Evolutionary conservation across 2,888 invertebrate species (phyloP).

Genomic region (Apantesis nais): DNA sequence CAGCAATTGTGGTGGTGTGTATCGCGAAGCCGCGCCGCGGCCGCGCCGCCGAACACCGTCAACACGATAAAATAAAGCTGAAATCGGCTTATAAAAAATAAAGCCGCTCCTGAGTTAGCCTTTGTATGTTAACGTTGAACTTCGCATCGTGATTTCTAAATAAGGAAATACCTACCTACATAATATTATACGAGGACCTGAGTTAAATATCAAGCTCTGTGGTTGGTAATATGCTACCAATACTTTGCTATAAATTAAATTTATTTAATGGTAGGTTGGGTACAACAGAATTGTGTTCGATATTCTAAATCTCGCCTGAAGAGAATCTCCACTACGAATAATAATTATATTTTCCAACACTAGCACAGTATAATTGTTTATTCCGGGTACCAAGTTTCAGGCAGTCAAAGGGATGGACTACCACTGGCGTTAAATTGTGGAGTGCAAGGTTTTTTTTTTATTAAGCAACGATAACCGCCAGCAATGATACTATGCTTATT

Average conservation of each 20-base stretch:
- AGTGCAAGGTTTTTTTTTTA: not conserved
- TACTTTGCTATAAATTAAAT: not conserved
- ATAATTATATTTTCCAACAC: not conserved
- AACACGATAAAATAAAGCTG: conserved; percentile 75
- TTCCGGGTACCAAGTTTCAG: not conserved
- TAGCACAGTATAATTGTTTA: not conserved
- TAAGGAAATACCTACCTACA: conserved; percentile 54
- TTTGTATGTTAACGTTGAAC: conserved; percentile 80
- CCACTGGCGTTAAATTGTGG: not conserved
- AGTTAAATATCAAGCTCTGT: not conserved
- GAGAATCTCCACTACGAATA: not conserved
- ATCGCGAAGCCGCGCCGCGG: conserved; percentile 51
- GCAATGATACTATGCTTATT: not conserved
- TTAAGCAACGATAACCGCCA: not conserved
- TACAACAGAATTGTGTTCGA: not conserved
- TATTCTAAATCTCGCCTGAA: not conserved
- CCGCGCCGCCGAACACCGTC: conserved; percentile 48
- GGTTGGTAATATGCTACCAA: not conserved
- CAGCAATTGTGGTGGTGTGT: conserved; percentile 49
- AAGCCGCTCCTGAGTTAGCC: conserved; percentile 68
- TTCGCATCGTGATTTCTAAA: conserved; percentile 66
- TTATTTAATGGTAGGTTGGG: not conserved
- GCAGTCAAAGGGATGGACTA: not conserved
- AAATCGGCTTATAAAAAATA: conserved; percentile 79
- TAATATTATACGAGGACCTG: not conserved